Base-by-base conservation (phyloP, 2,113 vertebrate species). In the Lathamus discolor region DNA sequence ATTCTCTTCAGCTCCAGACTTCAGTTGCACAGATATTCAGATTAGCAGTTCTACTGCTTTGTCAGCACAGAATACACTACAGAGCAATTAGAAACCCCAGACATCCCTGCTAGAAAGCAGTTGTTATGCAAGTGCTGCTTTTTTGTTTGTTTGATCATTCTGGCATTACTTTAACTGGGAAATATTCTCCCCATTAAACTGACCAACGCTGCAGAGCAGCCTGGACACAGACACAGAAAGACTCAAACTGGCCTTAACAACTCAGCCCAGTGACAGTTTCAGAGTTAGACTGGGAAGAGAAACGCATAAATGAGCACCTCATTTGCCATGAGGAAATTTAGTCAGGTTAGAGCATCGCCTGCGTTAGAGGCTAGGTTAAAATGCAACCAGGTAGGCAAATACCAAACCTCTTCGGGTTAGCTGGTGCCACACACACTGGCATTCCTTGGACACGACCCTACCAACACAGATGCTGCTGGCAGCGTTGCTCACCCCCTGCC, bases 401-500 rank as follows among this genome's bases (percentile, higher is more conserved):
- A 41, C 15, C 91, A 79, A 31, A 90, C 37, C 43, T 94, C 46
- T 54, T 27, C 18, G 90, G 75, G 96, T 98, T 98, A 98, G 97
- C 91, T 89, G 92, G 93, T 96, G 86, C 83, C 95, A 94, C 96
- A 97, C 97, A 98, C 96, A 75, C 93, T 95, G 76, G 94, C 97
- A 97, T 97, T 92, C 96, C 91, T 95, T 70, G 48, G 27, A 72
- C 35, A 7, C 6, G 79, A 81, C 76, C 88, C 93, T 70, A 95
- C 95, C 90, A 79, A 70, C 80, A 85, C 54, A 57, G 85, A 85
- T 23, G 15, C 93, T 93, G 92, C 78, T 67, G 96, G 96, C 80
- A 87, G 92, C n/a, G 92, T 97, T 97, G 98, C 99, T 99, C 99
- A 99, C 99, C 98, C 98, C 98, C 86, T 76, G 66, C 93, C 97